Base-by-base conservation (phyloP, 2,888 invertebrate genomes). In the Drosophila silvestris region DNA sequence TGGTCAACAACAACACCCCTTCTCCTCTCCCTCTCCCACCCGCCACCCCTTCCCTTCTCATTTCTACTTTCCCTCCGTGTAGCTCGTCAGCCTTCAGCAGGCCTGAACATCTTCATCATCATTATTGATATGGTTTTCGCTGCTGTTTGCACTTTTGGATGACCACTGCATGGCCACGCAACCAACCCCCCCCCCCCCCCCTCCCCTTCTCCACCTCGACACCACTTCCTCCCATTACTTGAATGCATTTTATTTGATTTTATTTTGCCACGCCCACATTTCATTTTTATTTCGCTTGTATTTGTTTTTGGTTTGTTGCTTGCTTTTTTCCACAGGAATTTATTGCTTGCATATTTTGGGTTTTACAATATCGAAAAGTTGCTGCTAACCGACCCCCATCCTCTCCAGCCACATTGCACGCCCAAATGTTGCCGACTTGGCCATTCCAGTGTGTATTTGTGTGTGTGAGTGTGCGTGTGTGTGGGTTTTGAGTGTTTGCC, bases 71-170 rank as follows among this genome's bases (percentile, higher is more conserved):
- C 14, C 33, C 5, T 30, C 12, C 39, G 26, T 9, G 26, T 47
- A 9, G 26, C 16, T 26, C 47, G 47, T 7, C n/a, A 35, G 10
- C n/a, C n/a, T 14, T 37, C 61, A 47, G 47, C 37, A 26, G 33
- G 60, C 41, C 47, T 54, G 62, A 71, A 62, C 83, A 77, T 81
- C 85, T 79, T 79, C 83, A 79, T 78, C 74, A 77, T 74, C 77
- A 85, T 82, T 74, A 85, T 85, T 85, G 89, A 85, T 85, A 85
- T 85, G 80, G 72, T 74, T 85, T 80, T 75, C 81, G 83, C 85
- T 81, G 77, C 81, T 85, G 87, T 75, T 76, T 81, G 85, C 88
- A 83, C 70, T 73, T 84, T 74, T 71, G 64, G 57, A 61, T 44
- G 44, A 16, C 39, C 65, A 39, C 10, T 56, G 44, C 28, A 54